Evolutionary conservation across 2,888 invertebrate species (phyloP).

Genomic region (Latrodectus elegans): DNA sequence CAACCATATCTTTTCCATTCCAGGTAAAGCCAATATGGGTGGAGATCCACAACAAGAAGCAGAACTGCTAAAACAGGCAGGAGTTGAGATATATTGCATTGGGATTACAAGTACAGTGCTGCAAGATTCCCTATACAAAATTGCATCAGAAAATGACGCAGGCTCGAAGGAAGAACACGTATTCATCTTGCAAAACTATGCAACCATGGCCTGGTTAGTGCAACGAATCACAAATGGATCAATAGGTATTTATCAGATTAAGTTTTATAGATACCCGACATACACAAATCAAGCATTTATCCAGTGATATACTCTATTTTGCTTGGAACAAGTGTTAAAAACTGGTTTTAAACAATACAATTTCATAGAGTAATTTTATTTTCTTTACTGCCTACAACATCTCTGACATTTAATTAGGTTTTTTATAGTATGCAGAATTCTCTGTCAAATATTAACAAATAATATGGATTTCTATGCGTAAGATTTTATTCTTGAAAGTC

Average conservation of each 20-base stretch:
- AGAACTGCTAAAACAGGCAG: constrained; percentile 31
- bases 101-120: constrained; percentile 44
- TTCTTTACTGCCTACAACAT: too few relatives aligned
- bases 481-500: too few relatives aligned
- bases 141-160: constrained; percentile 33
- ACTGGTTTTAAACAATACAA: too few relatives aligned
- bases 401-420: too few relatives aligned
- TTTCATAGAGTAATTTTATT: too few relatives aligned
- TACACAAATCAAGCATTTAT: too few relatives aligned
- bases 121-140: constrained; percentile 40
- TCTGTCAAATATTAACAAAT: too few relatives aligned
- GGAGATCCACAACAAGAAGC: constrained; percentile 58
- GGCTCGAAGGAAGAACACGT: constrained; percentile 49
- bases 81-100: constrained; percentile 61
- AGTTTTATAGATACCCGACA: background rate
- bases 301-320: too few relatives aligned
- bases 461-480: too few relatives aligned
- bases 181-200: constrained; percentile 55
- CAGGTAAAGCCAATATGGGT: constrained; percentile 64
- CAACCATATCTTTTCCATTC: background rate
- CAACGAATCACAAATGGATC: constrained; percentile 59
- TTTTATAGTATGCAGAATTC: too few relatives aligned
- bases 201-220: constrained; percentile 30
- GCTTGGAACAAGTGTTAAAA: too few relatives aligned
- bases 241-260: constrained; percentile 33